These are phyloP conservation scores for Diorhabda carinulata DNA, from an alignment of 1,140 invertebrate genomes.

Conservation along the genomic window DNA sequence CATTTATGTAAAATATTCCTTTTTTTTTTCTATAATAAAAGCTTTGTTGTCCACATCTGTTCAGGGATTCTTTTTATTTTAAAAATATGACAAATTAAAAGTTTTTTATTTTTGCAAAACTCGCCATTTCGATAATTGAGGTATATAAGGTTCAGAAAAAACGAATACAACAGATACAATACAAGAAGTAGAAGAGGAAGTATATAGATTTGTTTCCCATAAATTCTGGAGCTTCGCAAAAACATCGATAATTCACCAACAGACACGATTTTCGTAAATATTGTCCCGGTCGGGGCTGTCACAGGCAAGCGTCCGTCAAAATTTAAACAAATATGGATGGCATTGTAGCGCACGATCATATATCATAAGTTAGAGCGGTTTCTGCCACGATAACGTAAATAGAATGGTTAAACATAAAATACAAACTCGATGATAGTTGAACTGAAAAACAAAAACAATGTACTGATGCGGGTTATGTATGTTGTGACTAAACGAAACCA, in stretches of 20 bases:
- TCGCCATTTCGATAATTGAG: too few species aligned
- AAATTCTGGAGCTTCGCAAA: neutral
- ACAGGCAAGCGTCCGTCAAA: neutral
- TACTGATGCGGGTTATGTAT: neutral
- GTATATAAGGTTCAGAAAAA: too few species aligned
- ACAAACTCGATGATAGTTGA: slow-evolving; percentile 2
- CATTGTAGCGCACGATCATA: neutral
- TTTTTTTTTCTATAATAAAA: too few species aligned
- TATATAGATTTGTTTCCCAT: too few species aligned
- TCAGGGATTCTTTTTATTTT: too few species aligned
- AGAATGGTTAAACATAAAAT: slow-evolving; percentile 3
- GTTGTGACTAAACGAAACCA: neutral
- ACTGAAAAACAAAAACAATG: slow-evolving; percentile 2
- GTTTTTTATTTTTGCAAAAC: too few species aligned
- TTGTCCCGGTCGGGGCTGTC: neutral
- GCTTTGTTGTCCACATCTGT: too few species aligned
- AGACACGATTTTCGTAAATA: slow-evolving; percentile 1
- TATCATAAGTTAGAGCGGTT: neutral
- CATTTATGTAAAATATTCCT: too few species aligned
- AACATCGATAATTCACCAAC: neutral
- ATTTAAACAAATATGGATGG: neutral
- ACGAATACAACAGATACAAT: too few species aligned
- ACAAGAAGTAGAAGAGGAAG: too few species aligned
- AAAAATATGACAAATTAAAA: too few species aligned
- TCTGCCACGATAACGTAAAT: slow-evolving; percentile 2